phyloP scores from a whole-genome alignment of 1,140 invertebrate genomes.

The Papilio polytes region DNA sequence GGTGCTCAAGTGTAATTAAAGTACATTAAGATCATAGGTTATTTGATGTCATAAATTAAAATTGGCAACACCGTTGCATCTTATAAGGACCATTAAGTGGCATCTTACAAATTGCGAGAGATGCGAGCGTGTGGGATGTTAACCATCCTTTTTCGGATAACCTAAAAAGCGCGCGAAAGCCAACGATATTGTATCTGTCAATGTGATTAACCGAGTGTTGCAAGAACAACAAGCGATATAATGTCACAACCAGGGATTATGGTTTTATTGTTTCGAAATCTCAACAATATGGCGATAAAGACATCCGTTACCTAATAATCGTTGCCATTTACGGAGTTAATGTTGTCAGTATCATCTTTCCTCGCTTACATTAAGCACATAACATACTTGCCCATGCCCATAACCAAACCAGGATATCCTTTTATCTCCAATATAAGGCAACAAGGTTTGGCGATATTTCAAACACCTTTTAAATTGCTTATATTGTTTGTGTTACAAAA shows the following conservation, averaged over 20 bases:
- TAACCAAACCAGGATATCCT: background rate
- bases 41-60: slow-evolving; percentile 35
- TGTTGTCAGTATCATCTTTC: background rate
- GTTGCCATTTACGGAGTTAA: slow-evolving; percentile 24
- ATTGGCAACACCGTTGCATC: slow-evolving; percentile 12
- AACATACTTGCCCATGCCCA: background rate
- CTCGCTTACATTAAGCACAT: background rate
- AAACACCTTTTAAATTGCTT: background rate
- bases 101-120: slow-evolving; percentile 14
- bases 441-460: background rate
- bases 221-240: slow-evolving; percentile 12
- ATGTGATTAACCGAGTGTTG: slow-evolving; percentile 23
- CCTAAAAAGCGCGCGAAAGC: slow-evolving; percentile 34
- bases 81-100: background rate
- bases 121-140: slow-evolving; percentile 28
- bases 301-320: slow-evolving; percentile 5
- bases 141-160: background rate
- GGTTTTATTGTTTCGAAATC: slow-evolving; percentile 36
- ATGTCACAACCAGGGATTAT: slow-evolving; percentile 23
- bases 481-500: background rate
- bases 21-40: background rate
- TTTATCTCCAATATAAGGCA: background rate
- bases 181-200: background rate
- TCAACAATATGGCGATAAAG: slow-evolving; percentile 20
- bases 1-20: slow-evolving; percentile 30